A percentile compares a stretch with the other conserved stretches of the same genome.
phyloP scores from a whole-genome alignment of 2,888 invertebrate genomes.

The Lutraria lutraria region DNA sequence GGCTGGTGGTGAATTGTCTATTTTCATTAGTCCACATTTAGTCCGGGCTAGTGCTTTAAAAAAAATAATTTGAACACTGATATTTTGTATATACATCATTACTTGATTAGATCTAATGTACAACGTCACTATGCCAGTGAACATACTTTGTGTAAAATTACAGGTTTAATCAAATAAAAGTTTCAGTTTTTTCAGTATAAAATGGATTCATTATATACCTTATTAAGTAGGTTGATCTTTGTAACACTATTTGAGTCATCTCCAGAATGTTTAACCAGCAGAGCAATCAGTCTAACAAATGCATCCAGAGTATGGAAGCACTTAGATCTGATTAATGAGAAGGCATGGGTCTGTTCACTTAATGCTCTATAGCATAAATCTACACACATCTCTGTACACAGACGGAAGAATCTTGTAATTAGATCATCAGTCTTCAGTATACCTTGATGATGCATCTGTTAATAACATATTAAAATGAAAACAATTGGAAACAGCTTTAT shows the following conservation, averaged over 20 bases:
- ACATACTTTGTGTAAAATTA: too few relatives aligned
- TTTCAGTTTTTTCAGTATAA: too few relatives aligned
- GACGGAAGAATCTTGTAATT: slow-evolving; percentile 98
- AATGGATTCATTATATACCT: slow-evolving; percentile 88
- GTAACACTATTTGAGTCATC: slow-evolving; percentile 93
- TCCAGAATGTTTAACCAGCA: slow-evolving; percentile 93
- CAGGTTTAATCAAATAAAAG: too few relatives aligned
- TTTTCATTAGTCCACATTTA: too few relatives aligned
- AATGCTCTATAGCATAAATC: slow-evolving; percentile 96
- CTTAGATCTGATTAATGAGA: slow-evolving; percentile 92
- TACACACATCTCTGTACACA: slow-evolving; percentile 98
- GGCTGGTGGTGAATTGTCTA: too few relatives aligned
- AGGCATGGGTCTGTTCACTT: slow-evolving; percentile 89
- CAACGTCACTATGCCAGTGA: too few relatives aligned
- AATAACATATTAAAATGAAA: slow-evolving; percentile 52
- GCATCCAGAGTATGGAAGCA: slow-evolving; percentile 98
- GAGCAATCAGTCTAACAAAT: slow-evolving; percentile 96
- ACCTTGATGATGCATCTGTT: slow-evolving; percentile 96
- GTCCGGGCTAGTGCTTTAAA: too few relatives aligned
- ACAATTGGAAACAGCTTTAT: too few relatives aligned
- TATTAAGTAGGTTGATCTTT: slow-evolving; percentile 98
- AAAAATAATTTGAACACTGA: too few relatives aligned
- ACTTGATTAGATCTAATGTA: too few relatives aligned
- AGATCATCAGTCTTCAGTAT: slow-evolving; percentile 98
- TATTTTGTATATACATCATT: too few relatives aligned